These are phyloP conservation scores for Pachyrhynchus sulphureomaculatus DNA, from an alignment of 1,140 invertebrate species.

Conservation along the genomic window DNA sequence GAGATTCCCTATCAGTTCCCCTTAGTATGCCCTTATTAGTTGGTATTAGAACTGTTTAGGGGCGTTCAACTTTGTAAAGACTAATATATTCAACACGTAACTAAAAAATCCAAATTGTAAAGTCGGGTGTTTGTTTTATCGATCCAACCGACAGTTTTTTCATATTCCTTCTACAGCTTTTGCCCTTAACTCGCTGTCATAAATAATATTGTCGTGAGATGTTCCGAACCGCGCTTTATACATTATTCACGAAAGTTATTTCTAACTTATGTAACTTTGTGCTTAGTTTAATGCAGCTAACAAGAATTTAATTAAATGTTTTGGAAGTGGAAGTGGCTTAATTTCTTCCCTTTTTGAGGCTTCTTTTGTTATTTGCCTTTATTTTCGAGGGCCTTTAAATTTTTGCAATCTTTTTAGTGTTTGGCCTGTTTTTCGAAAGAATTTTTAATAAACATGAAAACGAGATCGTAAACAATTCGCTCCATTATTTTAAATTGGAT, in stretches of 20 bases:
- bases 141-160: neutral
- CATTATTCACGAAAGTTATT: slow-evolving; percentile 20
- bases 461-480: too few species aligned
- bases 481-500: too few species aligned
- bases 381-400: neutral
- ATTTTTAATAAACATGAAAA: too few species aligned
- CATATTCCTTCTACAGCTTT: neutral
- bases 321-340: slow-evolving; percentile 2
- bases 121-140: slow-evolving; percentile 23
- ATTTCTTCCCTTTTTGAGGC: neutral
- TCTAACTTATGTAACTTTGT: slow-evolving; percentile 22
- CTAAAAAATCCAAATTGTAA: too few species aligned
- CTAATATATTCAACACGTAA: too few species aligned
- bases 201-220: slow-evolving; percentile 21
- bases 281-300: slow-evolving; percentile 1
- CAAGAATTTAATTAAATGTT: slow-evolving; percentile 26
- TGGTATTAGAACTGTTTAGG: too few species aligned
- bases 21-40: too few species aligned
- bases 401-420: too few species aligned
- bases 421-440: too few species aligned
- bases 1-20: too few species aligned
- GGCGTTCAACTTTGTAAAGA: too few species aligned
- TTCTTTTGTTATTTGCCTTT: neutral
- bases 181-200: slow-evolving; percentile 11
- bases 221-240: slow-evolving; percentile 22